Percentiles rank a stretch among this genome's conserved stretches.
Evolutionary conservation across 53 echinoderm and acorn worm genomes (phyloP).

Genomic region (Antedon mediterranea): DNA sequence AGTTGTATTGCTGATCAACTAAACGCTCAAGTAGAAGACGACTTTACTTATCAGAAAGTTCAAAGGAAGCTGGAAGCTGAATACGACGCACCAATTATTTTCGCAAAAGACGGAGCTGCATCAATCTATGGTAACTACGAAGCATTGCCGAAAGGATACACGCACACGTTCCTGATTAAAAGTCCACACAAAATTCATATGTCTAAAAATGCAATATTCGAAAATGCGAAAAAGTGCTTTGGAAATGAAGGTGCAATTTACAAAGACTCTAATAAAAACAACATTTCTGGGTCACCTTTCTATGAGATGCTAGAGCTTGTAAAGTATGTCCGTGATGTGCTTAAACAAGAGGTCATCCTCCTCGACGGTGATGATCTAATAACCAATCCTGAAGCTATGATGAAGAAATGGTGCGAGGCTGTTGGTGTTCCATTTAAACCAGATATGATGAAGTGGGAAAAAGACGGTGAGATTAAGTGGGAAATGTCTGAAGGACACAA

Average conservation of each 20-base stretch:
- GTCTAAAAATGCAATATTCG: neutral
- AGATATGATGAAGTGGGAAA: neutral
- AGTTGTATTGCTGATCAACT: neutral
- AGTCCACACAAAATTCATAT: neutral
- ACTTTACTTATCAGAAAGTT: neutral
- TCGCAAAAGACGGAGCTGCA: neutral
- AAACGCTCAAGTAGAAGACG: neutral
- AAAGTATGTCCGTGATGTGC: neutral
- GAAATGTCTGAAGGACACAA: neutral
- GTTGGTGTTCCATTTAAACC: neutral
- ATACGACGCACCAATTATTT: neutral
- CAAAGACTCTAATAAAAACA: neutral
- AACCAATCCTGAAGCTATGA: neutral
- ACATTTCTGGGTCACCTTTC: neutral
- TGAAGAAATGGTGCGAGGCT: neutral
- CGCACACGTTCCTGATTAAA: neutral
- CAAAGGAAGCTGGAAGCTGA: neutral
- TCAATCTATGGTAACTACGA: neutral
- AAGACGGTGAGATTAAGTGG: neutral
- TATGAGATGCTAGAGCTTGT: neutral
- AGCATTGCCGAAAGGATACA: neutral
- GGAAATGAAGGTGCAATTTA: neutral
- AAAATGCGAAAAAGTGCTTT: neutral
- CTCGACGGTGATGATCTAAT: neutral
- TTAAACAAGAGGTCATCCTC: neutral